Evolutionary conservation across 1,140 invertebrate genomes (phyloP).

Genomic region (Drosophila varians): DNA sequence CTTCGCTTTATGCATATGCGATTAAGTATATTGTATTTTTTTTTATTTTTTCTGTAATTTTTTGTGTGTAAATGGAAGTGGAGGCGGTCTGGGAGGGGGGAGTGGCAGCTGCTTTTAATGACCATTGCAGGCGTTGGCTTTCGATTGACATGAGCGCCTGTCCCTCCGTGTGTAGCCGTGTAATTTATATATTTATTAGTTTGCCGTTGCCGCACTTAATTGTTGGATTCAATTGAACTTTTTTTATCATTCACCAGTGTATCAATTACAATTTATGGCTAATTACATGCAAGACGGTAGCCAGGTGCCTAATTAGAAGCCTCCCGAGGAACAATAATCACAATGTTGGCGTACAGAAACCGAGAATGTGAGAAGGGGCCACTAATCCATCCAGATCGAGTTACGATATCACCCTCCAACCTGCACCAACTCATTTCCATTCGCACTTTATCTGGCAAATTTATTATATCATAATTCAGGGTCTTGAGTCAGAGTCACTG

Average conservation of each 20-base stretch:
- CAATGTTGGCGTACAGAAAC: slow-evolving; percentile 9
- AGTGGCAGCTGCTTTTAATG: slow-evolving; percentile 42
- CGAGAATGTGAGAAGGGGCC: too few species aligned
- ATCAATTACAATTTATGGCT: slow-evolving; percentile 48
- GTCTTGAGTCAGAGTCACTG: slow-evolving; percentile 45
- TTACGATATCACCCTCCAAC: not conserved
- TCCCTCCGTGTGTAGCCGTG: slow-evolving; percentile 10
- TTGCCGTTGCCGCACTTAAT: slow-evolving; percentile 34
- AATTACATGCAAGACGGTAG: slow-evolving; percentile 46
- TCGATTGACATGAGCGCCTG: slow-evolving; percentile 76
- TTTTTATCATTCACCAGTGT: slow-evolving; percentile 31
- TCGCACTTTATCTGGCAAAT: slow-evolving; percentile 43
- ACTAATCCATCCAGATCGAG: not conserved
- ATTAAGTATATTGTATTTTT: slow-evolving; percentile 52
- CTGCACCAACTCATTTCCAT: slow-evolving; percentile 44
- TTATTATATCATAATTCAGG: slow-evolving; percentile 67
- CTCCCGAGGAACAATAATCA: slow-evolving; percentile 39
- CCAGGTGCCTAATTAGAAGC: slow-evolving; percentile 47
- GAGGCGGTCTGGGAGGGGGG: not conserved
- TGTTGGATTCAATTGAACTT: slow-evolving; percentile 48
- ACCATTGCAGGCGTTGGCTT: slow-evolving; percentile 62
- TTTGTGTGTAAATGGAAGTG: slow-evolving; percentile 1
- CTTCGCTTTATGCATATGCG: slow-evolving; percentile 65
- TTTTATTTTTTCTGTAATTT: slow-evolving; percentile 18
- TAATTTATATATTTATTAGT: slow-evolving; percentile 52